Evolutionary conservation across 2,888 invertebrate species (phyloP), one percentile per base, ranked within the genome.

Genomic region (Cheilosia grossa): DNA sequence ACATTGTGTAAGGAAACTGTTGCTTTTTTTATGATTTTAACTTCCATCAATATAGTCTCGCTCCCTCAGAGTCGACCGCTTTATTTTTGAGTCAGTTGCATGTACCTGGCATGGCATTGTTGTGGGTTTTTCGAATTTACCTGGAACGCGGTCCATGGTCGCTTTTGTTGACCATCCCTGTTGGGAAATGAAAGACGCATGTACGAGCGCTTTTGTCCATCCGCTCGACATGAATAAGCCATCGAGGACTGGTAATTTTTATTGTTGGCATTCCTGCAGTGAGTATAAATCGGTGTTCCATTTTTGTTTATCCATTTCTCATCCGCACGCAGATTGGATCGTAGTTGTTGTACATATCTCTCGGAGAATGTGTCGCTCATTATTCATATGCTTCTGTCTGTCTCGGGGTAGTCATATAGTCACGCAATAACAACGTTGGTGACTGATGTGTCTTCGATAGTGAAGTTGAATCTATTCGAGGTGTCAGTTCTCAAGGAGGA

Each of bases 141-240:
- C 51, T 24, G 51, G 27, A 17, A 40, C 40, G n/a, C 40, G 40
- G 27, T 54, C 2, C 54, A 54, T 67, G 30, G 27, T 54, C 19
- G 37, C 59, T 77, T 37, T 67, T 77, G 67, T 61, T 79, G 58
- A 66, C 53, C 72, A 66, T 47, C 61, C 53, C 54, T 37, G 33
- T 42, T 51, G 56, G 64, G 21, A 40, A 37, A 2, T 47, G 37
- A 30, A 30, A n/a, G 10, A 64, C 17, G 30, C 24, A 53, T 61
- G 40, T 63, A 67, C 67, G 74, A 81, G 27, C 61, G 69, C 81
- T 74, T 81, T 74, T 63, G 74, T 74, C 61, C 73, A 49, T 81
- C 67, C 74, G 69, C 56, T 58, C 19, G 49, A 74, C 74, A 74
- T 56, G 69, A 47, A 61, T 33, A 59, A 13, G 24, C 67, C 54